Conservation (phyloP, 2,888 invertebrate genomes). For the Rotaria sp. region DNA sequence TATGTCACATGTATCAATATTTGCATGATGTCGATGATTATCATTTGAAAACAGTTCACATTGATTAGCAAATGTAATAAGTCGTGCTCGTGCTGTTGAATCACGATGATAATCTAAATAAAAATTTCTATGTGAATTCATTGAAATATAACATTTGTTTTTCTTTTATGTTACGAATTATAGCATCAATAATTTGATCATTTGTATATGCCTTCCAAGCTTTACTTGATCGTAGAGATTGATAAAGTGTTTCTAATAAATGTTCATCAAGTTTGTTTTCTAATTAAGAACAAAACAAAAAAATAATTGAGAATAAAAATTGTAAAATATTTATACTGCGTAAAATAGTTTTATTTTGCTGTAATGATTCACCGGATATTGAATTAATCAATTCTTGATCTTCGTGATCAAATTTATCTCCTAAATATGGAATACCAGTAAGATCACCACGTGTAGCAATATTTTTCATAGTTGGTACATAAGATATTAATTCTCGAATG, state of each 20-base stretch:
- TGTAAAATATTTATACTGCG: not conserved
- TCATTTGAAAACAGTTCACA: not conserved
- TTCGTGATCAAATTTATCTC: not conserved
- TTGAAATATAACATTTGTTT: not conserved
- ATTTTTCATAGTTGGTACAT: constrained; percentile 20
- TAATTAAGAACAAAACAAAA: not conserved
- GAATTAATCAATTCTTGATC: constrained; percentile 15
- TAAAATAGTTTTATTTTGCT: not conserved
- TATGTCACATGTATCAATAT: constrained; percentile 5
- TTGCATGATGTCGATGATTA: not conserved
- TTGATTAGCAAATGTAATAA: not conserved
- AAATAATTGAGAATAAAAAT: too few relatives aligned
- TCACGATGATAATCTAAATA: not conserved
- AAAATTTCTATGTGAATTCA: not conserved
- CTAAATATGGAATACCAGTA: not conserved
- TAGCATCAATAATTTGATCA: not conserved
- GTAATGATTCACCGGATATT: not conserved
- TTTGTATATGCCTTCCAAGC: not conserved
- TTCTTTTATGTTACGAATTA: not conserved
- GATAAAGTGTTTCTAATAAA: not conserved
- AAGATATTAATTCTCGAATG: not conserved
- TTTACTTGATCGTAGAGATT: not conserved
- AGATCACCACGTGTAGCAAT: not conserved
- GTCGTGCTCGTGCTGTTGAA: not conserved
- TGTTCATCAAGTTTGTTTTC: not conserved